Conservation (phyloP, 2,113 vertebrate genomes). For the Cebus imitator region DNA sequence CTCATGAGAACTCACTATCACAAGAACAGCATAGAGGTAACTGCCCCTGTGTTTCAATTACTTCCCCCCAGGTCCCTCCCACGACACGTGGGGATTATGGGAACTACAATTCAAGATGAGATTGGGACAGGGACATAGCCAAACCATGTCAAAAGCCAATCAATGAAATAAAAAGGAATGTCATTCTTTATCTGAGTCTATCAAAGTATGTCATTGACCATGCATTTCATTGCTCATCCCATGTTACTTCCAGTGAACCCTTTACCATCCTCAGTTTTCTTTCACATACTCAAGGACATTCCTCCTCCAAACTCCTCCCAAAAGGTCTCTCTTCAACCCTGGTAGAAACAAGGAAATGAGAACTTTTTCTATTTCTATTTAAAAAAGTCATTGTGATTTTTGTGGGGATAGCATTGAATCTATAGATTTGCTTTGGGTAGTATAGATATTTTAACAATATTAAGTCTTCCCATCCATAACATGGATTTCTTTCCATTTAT, state of each 20-base stretch:
- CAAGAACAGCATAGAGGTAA: too few relatives aligned
- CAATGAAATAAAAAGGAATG: background rate
- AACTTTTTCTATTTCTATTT: background rate
- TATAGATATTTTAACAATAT: background rate
- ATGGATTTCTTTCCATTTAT: background rate
- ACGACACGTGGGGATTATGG: too few relatives aligned
- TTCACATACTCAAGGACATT: background rate
- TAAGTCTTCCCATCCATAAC: background rate
- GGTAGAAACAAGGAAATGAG: background rate
- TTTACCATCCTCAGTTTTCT: background rate
- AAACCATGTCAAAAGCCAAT: background rate
- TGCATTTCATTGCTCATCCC: rapidly evolving
- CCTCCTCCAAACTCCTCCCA: background rate
- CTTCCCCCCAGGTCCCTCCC: too few relatives aligned
- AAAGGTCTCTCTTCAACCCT: background rate
- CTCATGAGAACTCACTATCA: too few relatives aligned
- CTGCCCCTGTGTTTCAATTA: too few relatives aligned
- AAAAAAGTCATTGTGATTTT: background rate
- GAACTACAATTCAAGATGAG: too few relatives aligned
- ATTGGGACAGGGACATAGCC: too few relatives aligned
- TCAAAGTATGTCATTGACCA: too few relatives aligned
- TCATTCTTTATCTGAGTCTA: background rate
- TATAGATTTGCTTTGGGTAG: background rate
- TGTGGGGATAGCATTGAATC: background rate
- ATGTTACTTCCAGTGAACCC: background rate